These are phyloP conservation scores for Smutsia gigantea DNA, from an alignment of 2,797 vertebrate species.

Conservation along the genomic window DNA sequence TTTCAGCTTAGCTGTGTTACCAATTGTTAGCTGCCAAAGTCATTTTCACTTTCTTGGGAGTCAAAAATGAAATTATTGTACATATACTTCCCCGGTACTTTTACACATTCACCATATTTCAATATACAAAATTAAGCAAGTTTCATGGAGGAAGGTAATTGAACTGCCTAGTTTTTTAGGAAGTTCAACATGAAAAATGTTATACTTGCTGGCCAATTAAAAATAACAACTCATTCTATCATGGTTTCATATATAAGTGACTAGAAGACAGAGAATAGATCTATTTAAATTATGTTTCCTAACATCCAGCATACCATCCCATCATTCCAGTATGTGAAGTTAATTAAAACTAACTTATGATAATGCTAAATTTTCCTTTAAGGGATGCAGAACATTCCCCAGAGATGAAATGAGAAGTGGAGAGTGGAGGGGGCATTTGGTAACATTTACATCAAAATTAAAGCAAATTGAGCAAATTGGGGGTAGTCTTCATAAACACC, in stretches of 20 bases:
- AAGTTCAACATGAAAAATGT: conserved; percentile 31
- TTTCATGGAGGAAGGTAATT: neutral
- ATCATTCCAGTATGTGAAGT: conserved; percentile 31
- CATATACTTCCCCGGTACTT: neutral
- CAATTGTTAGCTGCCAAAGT: neutral
- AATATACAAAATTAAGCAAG: neutral
- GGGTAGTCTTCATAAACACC: neutral
- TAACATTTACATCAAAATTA: neutral
- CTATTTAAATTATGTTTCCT: conserved; percentile 52
- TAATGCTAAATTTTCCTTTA: conserved; percentile 21
- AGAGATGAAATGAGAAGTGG: neutral
- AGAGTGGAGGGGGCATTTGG: neutral
- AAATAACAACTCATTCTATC: conserved; percentile 6
- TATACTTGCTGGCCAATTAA: conserved; percentile 45
- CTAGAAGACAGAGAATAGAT: conserved; percentile 47
- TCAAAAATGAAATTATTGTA: neutral
- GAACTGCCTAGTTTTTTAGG: conserved; percentile 19
- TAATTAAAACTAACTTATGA: conserved; percentile 63
- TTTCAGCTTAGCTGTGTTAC: neutral
- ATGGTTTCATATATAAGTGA: conserved; percentile 56
- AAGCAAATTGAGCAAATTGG: neutral
- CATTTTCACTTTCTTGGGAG: neutral
- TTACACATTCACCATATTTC: neutral
- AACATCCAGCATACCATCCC: neutral
- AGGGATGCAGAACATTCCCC: neutral